Conservation (phyloP, 1,140 invertebrate genomes). For the Melitaea cinxia region DNA sequence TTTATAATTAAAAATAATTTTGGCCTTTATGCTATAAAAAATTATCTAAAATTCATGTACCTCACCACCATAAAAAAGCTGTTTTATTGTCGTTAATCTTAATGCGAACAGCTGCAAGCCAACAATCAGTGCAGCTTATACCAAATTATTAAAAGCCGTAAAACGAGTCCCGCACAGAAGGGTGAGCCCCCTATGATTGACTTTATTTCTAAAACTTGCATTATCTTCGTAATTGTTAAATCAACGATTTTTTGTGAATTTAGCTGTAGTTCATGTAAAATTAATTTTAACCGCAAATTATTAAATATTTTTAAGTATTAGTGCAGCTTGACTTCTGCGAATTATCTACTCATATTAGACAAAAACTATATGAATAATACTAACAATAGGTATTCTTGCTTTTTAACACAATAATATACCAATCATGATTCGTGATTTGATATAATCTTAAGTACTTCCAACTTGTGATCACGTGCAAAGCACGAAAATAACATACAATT, state of each 20-base stretch:
- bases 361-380: not conserved
- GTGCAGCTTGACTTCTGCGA: too few species aligned
- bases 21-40: constrained; percentile 29
- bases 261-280: too few species aligned
- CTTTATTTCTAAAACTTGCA: constrained; percentile 66
- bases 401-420: not conserved
- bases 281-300: too few species aligned
- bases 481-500: not conserved
- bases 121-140: constrained; percentile 78
- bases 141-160: constrained; percentile 80
- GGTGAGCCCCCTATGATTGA: constrained; percentile 73
- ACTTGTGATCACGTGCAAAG: constrained; percentile 1
- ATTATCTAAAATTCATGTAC: constrained; percentile 45
- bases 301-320: too few species aligned
- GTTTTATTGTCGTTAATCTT: constrained; percentile 69
- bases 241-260: constrained; percentile 43
- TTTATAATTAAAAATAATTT: not conserved
- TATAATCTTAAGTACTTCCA: constrained; percentile 15
- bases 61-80: constrained; percentile 53
- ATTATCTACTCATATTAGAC: too few species aligned
- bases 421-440: constrained; percentile 36
- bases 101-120: constrained; percentile 65
- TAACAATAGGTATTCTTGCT: not conserved
- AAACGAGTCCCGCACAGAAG: constrained; percentile 73
- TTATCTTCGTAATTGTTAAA: constrained; percentile 69